Base-by-base conservation (phyloP, 2,888 invertebrate genomes). In the Sarcophaga variegata region DNA sequence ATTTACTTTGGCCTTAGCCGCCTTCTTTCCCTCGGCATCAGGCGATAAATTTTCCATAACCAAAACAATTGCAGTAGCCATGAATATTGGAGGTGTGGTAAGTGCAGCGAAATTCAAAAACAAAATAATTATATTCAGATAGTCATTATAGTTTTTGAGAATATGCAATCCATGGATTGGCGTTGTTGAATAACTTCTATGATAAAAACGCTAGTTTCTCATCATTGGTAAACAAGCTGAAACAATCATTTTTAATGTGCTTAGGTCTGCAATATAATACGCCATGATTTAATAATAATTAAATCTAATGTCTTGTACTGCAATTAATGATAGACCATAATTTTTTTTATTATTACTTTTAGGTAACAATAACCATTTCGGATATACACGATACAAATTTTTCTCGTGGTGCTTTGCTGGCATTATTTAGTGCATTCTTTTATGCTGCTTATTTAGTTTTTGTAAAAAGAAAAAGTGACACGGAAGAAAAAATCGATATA, bases 401-500 rank as follows among this genome's bases (percentile, higher is more conserved):
- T 94, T 96, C 97, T 90, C 94, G 96, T 62, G 98, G 97, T 72
- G 96, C 97, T 71, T 94, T 97, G 84, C 95, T 98, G 92, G 96
- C 98, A 20, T 94, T 98, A 86, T 95, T 97, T 89, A 97, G 98
- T 90, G 97, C 99, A 80, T 95, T 98, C 90, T 96, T 97, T 91
- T 99, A 99, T 94, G 97, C 99, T 5, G 94, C 96, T 75, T 99
- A 99, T 94, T 95, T 99, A 90, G 97, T 99, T 84, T 95, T 98
- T 91, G 95, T 98, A 78, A 95, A 97, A 90, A 95, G 96, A 90
- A 97, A 97, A 94, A 96, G 98, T 87, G 97, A 98, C 92, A 97
- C 97, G 91, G 98, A 98, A 92, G 98, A 98, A 91, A 97, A 97
- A 92, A 96, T 99, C 93, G 98, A 99, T 94, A 97, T 98, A 90